These are phyloP conservation scores for Andricus grossulariae DNA, from an alignment of 1,140 invertebrate genomes.

Conservation along the genomic window DNA sequence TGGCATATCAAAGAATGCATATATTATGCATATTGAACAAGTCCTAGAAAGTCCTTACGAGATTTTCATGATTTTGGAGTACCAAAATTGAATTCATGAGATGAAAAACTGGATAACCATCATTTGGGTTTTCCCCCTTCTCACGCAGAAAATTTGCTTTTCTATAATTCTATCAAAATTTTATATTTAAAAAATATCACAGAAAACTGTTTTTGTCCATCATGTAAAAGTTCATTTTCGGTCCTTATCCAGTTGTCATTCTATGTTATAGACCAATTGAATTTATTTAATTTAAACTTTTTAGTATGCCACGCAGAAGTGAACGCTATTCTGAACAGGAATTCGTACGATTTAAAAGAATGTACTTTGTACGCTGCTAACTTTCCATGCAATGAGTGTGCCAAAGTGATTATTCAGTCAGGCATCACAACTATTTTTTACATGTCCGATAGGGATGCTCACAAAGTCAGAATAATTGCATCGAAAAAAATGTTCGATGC, in stretches of 20 bases:
- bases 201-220: neutral
- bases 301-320: conserved; percentile 97
- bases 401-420: conserved; percentile 97
- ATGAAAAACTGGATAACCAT: too few relatives aligned
- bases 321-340: conserved; percentile 97
- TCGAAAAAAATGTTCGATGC: conserved; percentile 89
- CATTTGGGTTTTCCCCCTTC: too few relatives aligned
- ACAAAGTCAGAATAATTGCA: conserved; percentile 82
- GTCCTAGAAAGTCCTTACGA: too few relatives aligned
- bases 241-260: too few relatives aligned
- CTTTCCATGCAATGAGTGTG: conserved; percentile 98
- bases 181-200: too few relatives aligned
- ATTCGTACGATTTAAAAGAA: conserved; percentile 83
- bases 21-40: too few relatives aligned
- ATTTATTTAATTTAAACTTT: conserved; percentile 55
- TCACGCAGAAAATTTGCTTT: too few relatives aligned
- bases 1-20: too few relatives aligned
- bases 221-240: too few relatives aligned
- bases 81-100: too few relatives aligned
- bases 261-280: neutral
- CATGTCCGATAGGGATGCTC: conserved; percentile 86
- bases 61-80: too few relatives aligned
- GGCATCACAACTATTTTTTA: conserved; percentile 90
- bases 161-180: too few relatives aligned
- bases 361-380: conserved; percentile 91